phyloP scores from a whole-genome alignment of 2,113 vertebrate species.

The Scolopax mira region DNA sequence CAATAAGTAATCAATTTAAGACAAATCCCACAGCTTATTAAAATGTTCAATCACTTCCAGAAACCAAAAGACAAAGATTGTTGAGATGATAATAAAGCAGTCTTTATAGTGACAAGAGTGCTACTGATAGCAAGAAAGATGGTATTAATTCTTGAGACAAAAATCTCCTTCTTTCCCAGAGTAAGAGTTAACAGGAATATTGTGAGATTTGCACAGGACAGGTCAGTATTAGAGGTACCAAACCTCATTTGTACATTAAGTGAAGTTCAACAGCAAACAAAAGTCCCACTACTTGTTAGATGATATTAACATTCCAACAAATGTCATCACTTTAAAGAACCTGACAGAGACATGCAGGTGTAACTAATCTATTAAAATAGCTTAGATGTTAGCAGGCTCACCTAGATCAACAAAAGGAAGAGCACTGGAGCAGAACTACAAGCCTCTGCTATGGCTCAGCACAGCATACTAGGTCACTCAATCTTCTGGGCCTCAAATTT shows the following conservation, averaged over 20 bases:
- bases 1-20: neutral
- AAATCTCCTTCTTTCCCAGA: neutral
- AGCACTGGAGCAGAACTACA: accelerated
- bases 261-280: neutral
- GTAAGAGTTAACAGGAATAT: neutral
- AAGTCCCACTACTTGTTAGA: neutral
- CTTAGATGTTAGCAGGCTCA: neutral
- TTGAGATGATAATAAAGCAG: neutral
- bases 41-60: neutral
- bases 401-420: neutral
- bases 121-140: neutral
- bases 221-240: neutral
- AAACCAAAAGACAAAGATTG: neutral
- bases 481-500: neutral
- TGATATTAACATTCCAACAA: accelerated
- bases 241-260: neutral
- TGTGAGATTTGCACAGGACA: neutral
- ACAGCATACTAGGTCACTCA: neutral
- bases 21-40: neutral
- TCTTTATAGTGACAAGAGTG: neutral
- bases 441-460: neutral
- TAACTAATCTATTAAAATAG: neutral
- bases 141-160: neutral
- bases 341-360: neutral
- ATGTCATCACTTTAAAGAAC: neutral